Percentiles rank a stretch among this genome's conserved stretches.
Conservation (phyloP, 2,113 vertebrate genomes). For the Rhabdomys dilectus region DNA sequence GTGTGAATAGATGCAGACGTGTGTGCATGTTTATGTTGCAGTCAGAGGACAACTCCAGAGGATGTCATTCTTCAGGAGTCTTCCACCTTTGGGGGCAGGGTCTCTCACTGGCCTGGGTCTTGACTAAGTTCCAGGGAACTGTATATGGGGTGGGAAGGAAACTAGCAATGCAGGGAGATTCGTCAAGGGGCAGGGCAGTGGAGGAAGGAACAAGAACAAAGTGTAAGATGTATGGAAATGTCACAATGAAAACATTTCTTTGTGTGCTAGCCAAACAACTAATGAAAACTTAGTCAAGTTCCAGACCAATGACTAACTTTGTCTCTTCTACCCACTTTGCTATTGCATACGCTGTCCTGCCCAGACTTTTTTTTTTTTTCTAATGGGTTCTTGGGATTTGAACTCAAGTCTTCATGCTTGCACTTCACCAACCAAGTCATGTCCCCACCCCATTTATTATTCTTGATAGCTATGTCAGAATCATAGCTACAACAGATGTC, state of each 20-base stretch:
- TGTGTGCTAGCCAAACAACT: background rate
- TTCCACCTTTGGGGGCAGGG: background rate
- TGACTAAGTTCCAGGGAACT: background rate
- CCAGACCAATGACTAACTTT: background rate
- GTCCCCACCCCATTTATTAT: background rate
- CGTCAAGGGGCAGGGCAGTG: background rate
- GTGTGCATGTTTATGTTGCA: background rate
- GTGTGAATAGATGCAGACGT: background rate
- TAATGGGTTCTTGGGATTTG: background rate
- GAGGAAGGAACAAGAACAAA: background rate
- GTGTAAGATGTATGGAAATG: background rate
- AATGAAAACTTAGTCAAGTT: background rate
- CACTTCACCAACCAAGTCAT: background rate
- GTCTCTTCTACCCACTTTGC: background rate
- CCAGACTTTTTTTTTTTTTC: background rate
- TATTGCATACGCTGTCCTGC: background rate
- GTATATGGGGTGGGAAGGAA: background rate
- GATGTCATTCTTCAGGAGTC: background rate
- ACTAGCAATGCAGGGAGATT: background rate
- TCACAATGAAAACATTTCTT: background rate
- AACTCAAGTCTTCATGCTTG: background rate
- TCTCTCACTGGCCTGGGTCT: background rate
- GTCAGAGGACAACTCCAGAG: background rate
- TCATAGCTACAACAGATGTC: background rate
- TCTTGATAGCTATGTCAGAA: background rate